Conservation (phyloP, 2,113 vertebrate species). For the Hucho hucho region DNA sequence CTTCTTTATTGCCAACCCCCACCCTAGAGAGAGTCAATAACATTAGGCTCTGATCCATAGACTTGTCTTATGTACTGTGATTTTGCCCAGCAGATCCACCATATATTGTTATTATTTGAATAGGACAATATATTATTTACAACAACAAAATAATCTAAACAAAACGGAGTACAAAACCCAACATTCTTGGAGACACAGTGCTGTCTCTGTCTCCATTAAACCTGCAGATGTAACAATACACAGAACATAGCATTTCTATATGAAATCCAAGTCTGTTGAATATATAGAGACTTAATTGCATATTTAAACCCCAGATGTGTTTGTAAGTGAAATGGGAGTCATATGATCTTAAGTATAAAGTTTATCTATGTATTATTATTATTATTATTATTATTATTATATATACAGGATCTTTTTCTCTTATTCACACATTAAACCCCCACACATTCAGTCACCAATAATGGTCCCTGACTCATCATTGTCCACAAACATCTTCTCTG, state of each 20-base stretch:
- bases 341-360: conserved; percentile 45
- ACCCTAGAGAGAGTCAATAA: conserved; percentile 36
- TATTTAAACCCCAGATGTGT: conserved; percentile 33
- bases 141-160: conserved; percentile 42
- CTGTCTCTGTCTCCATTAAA: conserved; percentile 36
- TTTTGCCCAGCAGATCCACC: conserved; percentile 39
- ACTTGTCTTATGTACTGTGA: conserved; percentile 17
- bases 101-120: conserved; percentile 10
- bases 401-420: conserved; percentile 66
- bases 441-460: conserved; percentile 36
- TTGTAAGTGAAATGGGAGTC: conserved; percentile 43
- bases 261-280: conserved; percentile 33
- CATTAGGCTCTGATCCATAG: conserved; percentile 20
- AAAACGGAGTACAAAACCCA: conserved; percentile 50
- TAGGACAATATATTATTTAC: conserved; percentile 66
- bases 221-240: conserved; percentile 3
- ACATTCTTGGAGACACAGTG: conserved; percentile 50
- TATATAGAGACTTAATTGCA: conserved; percentile 18
- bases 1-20: conserved; percentile 37
- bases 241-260: conserved; percentile 29
- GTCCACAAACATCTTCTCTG: conserved; percentile 2
- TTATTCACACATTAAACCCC: conserved; percentile 29
- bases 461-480: conserved; percentile 58
- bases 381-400: conserved; percentile 14
- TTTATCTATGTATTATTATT: conserved; percentile 40